A percentile compares a stretch with the other conserved stretches of the same genome.
Evolutionary conservation across 2,113 vertebrate genomes (phyloP).

Genomic region (Sinocyclocheilus grahami): DNA sequence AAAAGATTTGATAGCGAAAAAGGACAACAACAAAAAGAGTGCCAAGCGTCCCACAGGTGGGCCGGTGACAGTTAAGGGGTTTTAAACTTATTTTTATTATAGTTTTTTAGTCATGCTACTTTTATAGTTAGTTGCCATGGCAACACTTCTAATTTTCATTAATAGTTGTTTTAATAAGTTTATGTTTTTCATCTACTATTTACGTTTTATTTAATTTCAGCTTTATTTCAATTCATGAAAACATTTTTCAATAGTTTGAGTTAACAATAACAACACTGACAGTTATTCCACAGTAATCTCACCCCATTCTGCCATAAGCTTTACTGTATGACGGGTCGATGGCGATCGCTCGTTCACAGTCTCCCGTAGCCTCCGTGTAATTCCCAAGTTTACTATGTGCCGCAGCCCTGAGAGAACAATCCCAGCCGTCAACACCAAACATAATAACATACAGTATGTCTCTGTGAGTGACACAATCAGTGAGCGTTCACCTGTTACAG

Average conservation of each 20-base stretch:
- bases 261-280: background rate
- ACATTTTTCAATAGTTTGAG: background rate
- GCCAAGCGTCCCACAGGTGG: too few species aligned
- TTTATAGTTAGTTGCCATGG: too few species aligned
- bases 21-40: too few species aligned
- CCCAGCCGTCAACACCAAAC: constrained; percentile 22
- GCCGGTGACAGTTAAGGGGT: too few species aligned
- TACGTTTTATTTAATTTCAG: too few species aligned
- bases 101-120: too few species aligned
- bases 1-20: too few species aligned
- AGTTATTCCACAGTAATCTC: constrained; percentile 60
- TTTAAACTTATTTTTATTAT: too few species aligned
- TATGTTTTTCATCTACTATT: too few species aligned
- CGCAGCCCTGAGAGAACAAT: constrained; percentile 82
- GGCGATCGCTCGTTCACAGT: constrained; percentile 92
- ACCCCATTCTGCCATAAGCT: constrained; percentile 98
- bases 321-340: constrained; percentile 97
- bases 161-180: too few species aligned
- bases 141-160: too few species aligned
- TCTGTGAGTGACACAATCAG: background rate
- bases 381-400: constrained; percentile 94
- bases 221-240: too few species aligned
- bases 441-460: background rate
- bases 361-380: constrained; percentile 88
- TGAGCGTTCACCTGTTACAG: constrained; percentile 84